Evolutionary conservation across 2,797 vertebrate species (phyloP).

Genomic region (Ptychobarbus kaznakovi): DNA sequence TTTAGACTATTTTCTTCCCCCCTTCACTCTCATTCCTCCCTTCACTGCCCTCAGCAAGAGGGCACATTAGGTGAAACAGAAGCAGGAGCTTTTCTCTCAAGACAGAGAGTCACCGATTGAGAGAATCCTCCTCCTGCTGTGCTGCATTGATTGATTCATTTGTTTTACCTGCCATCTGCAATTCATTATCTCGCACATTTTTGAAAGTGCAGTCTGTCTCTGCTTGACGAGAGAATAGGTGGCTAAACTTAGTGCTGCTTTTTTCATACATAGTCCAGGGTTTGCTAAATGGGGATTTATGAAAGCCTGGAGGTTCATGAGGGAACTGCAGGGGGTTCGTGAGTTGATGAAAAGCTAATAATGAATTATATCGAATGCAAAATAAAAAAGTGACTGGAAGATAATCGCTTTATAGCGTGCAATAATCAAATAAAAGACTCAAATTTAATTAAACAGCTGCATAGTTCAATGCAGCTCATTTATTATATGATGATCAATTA

Average conservation of each 20-base stretch:
- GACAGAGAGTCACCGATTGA: slow-evolving; percentile 70
- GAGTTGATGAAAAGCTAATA: not conserved
- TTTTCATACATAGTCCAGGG: not conserved
- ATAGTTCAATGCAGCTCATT: not conserved
- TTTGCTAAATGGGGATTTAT: not conserved
- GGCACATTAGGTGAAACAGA: slow-evolving; percentile 67
- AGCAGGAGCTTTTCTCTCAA: slow-evolving; percentile 70
- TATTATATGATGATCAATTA: not conserved
- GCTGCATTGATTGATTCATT: slow-evolving; percentile 76
- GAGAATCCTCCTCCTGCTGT: slow-evolving; percentile 73
- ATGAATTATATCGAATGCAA: not conserved
- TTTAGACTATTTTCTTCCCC: slow-evolving; percentile 9
- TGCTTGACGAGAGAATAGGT: not conserved
- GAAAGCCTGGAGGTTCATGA: not conserved
- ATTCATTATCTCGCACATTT: slow-evolving; percentile 72
- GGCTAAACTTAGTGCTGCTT: not conserved
- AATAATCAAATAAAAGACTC: not conserved
- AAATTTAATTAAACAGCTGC: not conserved
- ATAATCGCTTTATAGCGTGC: not conserved
- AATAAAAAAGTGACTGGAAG: not conserved
- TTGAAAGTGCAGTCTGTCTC: slow-evolving; percentile 50
- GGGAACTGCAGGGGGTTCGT: not conserved
- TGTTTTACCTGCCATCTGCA: slow-evolving; percentile 75
- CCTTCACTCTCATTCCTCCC: not conserved
- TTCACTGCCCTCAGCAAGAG: slow-evolving; percentile 33